These are phyloP conservation scores for Heliconius sara DNA, from an alignment of 2,888 invertebrate genomes.

Conservation along the genomic window DNA sequence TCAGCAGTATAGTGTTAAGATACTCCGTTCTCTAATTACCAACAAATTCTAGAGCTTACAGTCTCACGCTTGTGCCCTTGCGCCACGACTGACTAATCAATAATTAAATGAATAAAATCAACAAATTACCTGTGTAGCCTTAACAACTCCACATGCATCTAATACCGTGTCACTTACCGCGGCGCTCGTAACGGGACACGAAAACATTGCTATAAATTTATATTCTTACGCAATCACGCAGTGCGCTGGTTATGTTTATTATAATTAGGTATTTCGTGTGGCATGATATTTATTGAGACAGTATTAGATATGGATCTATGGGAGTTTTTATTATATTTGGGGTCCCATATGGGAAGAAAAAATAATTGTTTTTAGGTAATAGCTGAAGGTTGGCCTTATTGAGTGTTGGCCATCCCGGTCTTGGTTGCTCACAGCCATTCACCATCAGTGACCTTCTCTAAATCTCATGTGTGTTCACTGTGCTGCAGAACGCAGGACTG, in stretches of 20 bases:
- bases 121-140: background rate
- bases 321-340: background rate
- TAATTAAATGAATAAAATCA: background rate
- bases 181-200: conserved; percentile 15
- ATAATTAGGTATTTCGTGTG: conserved; percentile 11
- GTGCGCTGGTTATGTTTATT: conserved; percentile 1
- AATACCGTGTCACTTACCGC: background rate
- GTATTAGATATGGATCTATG: background rate
- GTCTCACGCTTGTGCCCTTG: too few relatives aligned
- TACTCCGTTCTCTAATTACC: too few relatives aligned
- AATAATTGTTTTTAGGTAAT: background rate
- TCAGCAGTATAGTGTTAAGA: too few relatives aligned
- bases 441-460: too few relatives aligned
- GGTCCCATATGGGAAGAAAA: background rate
- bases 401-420: too few relatives aligned
- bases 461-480: too few relatives aligned
- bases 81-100: background rate
- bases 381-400: too few relatives aligned
- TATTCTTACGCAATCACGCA: conserved; percentile 22
- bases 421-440: too few relatives aligned
- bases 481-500: too few relatives aligned
- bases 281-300: background rate
- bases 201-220: conserved; percentile 15
- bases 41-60: too few relatives aligned
- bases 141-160: background rate